Base-by-base conservation (phyloP, 1,140 invertebrate species). In the Hycleus cichorii region DNA sequence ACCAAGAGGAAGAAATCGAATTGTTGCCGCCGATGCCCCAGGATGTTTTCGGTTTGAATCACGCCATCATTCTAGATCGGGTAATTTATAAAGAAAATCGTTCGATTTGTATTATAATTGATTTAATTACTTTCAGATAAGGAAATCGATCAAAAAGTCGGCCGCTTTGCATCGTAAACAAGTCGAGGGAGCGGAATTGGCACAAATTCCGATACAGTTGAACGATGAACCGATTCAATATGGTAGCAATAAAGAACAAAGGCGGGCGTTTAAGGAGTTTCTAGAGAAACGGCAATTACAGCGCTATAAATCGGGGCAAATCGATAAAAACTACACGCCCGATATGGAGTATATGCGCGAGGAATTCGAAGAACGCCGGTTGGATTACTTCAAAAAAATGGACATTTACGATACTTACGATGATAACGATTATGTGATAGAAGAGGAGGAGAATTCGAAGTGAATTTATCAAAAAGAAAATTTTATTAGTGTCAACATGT, bases 21-120 rank as follows among this genome's bases (percentile, higher is more conserved):
- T 1, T 18, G 18, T 18, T 81, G 51, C 78, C 79, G 4, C 42
- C 70, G 39, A 90, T 90, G 86, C 81, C 80, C 12, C 78, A 89
- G 47, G 80, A 85, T 74, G 80, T 88, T 10, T 79, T 87, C 45
- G 86, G 85, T 47, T 72, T 91, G 40, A 77, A 89, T 72, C 85
- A 86, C 67, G 65, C 66, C 1, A 68, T 72, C 47, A 86, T 90
- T 12, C 82, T 88, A 80, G 57, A 65, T 44, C 65, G 61, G 26
- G 68, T 72, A 58, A 9, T 49, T 55, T 12, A 56, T 43, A 12
- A 49, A 49, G 4, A 47, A 27, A 18, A 18, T 18, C 18, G 18
- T 32, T 32, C 3, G 39, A 39, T 0, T 38, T 32, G 48, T 18
- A 49, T 7, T 49, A 32, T 32, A 32, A 32, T 32, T 32, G 2